These are phyloP conservation scores for Pleuronectes platessa DNA, from an alignment of 2,113 vertebrate species.

Conservation along the genomic window DNA sequence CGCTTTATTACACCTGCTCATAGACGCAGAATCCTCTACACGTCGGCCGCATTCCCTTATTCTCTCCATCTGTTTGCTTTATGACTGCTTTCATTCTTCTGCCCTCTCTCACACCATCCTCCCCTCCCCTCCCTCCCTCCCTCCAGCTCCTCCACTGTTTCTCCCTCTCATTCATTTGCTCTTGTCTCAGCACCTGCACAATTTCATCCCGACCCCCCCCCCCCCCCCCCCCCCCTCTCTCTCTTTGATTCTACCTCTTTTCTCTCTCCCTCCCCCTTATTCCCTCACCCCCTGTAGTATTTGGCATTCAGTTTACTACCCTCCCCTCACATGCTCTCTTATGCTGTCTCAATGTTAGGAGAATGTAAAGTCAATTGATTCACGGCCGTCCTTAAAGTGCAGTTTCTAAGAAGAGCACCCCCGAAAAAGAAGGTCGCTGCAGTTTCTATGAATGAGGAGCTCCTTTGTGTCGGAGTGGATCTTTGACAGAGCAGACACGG, in stretches of 20 bases:
- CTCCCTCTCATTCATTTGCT: constrained; percentile 35
- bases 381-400: constrained; percentile 5
- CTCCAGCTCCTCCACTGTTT: constrained; percentile 15
- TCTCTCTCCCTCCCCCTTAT: constrained; percentile 36
- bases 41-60: constrained; percentile 50
- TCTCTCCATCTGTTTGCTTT: constrained; percentile 40
- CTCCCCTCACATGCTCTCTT: constrained; percentile 32
- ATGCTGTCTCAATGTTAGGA: constrained; percentile 23
- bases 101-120: background rate
- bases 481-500: background rate
- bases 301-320: constrained; percentile 52
- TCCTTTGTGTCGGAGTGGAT: constrained; percentile 14
- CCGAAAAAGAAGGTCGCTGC: background rate
- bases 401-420: constrained; percentile 4
- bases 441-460: background rate
- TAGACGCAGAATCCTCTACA: background rate
- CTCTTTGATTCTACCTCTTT: constrained; percentile 25
- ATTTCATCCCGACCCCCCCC: background rate
- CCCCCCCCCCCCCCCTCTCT: background rate
- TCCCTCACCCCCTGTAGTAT: constrained; percentile 42
- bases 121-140: background rate
- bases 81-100: constrained; percentile 19
- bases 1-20: background rate
- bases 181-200: constrained; percentile 25
- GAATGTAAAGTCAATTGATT: constrained; percentile 50